Evolutionary conservation across 2,797 vertebrate genomes (phyloP).

Genomic region (Gallinago nigripennis): DNA sequence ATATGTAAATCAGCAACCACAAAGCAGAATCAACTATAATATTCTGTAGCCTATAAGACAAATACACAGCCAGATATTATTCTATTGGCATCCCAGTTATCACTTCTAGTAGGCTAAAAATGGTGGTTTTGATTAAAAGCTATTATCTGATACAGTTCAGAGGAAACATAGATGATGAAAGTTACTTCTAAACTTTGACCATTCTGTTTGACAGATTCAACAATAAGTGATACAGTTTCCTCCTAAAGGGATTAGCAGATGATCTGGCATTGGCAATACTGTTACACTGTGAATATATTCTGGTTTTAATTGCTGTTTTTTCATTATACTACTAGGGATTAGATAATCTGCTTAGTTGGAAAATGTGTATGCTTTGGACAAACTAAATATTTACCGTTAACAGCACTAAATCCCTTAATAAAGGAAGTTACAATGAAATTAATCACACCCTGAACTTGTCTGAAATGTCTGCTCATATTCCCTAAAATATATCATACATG

Average conservation of each 20-base stretch:
- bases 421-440: background rate
- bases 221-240: background rate
- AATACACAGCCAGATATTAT: background rate
- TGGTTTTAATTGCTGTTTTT: background rate
- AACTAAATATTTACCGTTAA: background rate
- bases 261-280: background rate
- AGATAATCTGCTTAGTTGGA: background rate
- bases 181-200: background rate
- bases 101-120: background rate
- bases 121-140: background rate
- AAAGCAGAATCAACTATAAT: background rate
- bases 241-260: background rate
- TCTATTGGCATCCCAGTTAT: background rate
- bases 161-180: background rate
- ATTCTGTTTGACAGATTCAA: background rate
- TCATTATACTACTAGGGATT: background rate
- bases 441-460: background rate
- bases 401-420: background rate
- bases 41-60: background rate
- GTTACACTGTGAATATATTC: background rate
- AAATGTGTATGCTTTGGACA: background rate
- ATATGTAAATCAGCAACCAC: background rate
- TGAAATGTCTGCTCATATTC: background rate
- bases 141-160: background rate
- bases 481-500: background rate